Evolutionary conservation across 1,140 invertebrate species (phyloP).

Genomic region (Leptonema lineaticorne): DNA sequence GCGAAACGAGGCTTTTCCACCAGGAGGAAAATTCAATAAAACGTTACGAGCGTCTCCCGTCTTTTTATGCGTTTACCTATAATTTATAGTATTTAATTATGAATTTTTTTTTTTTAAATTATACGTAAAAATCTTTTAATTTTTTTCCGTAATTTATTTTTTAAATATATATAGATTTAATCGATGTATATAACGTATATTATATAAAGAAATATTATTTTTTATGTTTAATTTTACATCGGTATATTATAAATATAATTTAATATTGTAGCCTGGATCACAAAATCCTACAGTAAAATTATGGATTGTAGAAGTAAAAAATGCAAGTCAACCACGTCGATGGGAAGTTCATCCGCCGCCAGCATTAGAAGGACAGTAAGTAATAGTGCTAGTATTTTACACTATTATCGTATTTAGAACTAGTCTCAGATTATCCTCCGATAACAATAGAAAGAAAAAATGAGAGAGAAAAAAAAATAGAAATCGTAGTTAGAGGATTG

Average conservation of each 20-base stretch:
- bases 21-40: not conserved
- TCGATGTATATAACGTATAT: too few relatives aligned
- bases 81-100: too few relatives aligned
- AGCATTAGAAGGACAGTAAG: constrained; percentile 71
- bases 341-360: constrained; percentile 68
- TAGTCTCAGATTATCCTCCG: too few relatives aligned
- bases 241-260: too few relatives aligned
- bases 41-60: too few relatives aligned
- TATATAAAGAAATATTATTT: too few relatives aligned
- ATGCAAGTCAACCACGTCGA: constrained; percentile 61
- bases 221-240: too few relatives aligned
- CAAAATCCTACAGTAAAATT: constrained; percentile 78
- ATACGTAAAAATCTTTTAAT: not conserved
- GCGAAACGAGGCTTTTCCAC: not conserved
- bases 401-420: not conserved
- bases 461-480: too few relatives aligned
- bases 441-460: too few relatives aligned
- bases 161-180: too few relatives aligned
- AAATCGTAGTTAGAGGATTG: too few relatives aligned
- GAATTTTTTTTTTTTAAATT: not conserved
- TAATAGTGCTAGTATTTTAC: constrained; percentile 25
- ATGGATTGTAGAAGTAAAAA: constrained; percentile 76
- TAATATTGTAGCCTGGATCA: constrained; percentile 70
- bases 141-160: not conserved
- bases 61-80: too few relatives aligned